Percentiles rank a stretch among this genome's conserved stretches.
These are phyloP conservation scores for Phalacrocorax pelagicus DNA, from an alignment of 2,113 vertebrate species.

Conservation along the genomic window DNA sequence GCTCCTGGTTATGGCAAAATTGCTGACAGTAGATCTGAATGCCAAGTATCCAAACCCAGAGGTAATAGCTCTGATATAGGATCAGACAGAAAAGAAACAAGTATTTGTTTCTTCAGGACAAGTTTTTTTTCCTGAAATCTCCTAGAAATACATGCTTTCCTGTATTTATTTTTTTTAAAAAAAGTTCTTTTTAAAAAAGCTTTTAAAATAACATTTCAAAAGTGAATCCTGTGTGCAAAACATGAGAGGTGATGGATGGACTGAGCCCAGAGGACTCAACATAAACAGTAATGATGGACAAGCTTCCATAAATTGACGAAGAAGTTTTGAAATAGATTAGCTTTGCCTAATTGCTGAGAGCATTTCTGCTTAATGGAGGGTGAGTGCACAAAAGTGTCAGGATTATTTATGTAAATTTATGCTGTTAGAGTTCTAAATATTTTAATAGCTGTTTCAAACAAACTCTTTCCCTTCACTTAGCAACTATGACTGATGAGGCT, in stretches of 20 bases:
- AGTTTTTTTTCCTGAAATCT: not conserved
- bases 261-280: not conserved
- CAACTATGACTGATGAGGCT: not conserved
- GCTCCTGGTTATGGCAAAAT: not conserved
- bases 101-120: not conserved
- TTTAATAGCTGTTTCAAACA: constrained; percentile 32
- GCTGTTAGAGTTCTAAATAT: not conserved
- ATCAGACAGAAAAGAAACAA: not conserved
- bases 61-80: not conserved
- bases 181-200: not conserved
- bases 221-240: not conserved
- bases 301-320: not conserved
- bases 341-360: not conserved
- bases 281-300: not conserved
- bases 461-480: not conserved
- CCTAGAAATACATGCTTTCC: not conserved
- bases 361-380: not conserved
- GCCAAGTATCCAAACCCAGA: not conserved
- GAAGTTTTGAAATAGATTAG: not conserved
- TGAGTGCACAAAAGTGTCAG: not conserved
- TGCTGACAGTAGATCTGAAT: not conserved
- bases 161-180: not conserved
- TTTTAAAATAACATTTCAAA: not conserved
- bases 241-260: not conserved
- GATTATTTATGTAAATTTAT: constrained; percentile 33